phyloP scores from a whole-genome alignment of 2,113 vertebrate genomes.

The Nibea albiflora region DNA sequence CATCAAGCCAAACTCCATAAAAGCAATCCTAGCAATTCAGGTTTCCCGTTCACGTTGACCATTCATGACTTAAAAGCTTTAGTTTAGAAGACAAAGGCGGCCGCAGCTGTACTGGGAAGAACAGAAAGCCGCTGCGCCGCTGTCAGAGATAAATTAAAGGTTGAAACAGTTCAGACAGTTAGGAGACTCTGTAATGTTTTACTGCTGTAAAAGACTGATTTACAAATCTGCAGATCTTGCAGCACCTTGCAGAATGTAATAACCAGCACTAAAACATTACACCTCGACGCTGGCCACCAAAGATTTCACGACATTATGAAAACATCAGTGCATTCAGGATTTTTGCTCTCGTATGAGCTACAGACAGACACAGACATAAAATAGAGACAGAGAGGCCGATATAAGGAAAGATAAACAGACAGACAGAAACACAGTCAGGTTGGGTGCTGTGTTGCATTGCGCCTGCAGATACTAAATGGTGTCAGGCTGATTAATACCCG shows the following conservation, averaged over 20 bases:
- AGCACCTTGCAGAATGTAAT: conserved; percentile 11
- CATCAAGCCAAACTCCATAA: background rate
- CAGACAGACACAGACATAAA: background rate
- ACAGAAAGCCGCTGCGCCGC: background rate
- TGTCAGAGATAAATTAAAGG: conserved; percentile 27
- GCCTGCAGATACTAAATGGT: conserved; percentile 48
- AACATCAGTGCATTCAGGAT: background rate
- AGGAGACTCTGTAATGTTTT: conserved; percentile 24
- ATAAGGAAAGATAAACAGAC: background rate
- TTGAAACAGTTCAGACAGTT: conserved; percentile 7
- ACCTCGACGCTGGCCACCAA: background rate
- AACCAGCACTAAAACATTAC: background rate
- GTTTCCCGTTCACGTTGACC: background rate
- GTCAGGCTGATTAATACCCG: conserved; percentile 68
- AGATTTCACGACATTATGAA: conserved; percentile 12
- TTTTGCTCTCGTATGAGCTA: background rate
- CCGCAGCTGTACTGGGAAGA: background rate
- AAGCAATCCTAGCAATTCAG: background rate
- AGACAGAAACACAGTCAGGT: conserved; percentile 14
- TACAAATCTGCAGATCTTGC: conserved; percentile 16
- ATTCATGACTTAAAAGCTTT: background rate
- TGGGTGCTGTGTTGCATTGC: conserved; percentile 20
- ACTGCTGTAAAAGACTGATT: conserved; percentile 21
- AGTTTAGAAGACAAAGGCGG: background rate
- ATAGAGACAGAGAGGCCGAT: background rate